phyloP scores from a whole-genome alignment of 2,888 invertebrate genomes.

The Ophion slaviceki region DNA sequence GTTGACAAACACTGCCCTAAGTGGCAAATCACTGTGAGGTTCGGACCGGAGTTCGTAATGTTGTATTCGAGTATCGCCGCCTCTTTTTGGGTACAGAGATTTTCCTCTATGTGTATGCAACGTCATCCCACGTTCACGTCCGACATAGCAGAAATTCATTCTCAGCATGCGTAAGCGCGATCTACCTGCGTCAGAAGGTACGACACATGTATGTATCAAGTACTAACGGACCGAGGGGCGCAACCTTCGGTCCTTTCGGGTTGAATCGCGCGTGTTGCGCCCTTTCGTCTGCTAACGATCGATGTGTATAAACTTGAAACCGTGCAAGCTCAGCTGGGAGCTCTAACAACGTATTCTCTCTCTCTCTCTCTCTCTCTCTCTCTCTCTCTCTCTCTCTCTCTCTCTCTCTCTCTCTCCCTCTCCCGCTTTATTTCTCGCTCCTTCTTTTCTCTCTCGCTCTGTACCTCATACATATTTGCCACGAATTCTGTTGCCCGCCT shows the following conservation, averaged over 20 bases:
- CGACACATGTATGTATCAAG: not conserved
- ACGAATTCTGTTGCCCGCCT: conserved; percentile 30
- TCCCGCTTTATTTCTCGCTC: not conserved
- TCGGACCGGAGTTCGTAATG: not conserved
- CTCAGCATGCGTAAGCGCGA: conserved; percentile 22
- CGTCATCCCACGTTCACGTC: conserved; percentile 5
- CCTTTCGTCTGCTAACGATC: conserved; percentile 1
- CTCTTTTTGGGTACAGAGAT: not conserved
- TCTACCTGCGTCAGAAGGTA: conserved; percentile 25
- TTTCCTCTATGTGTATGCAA: conserved; percentile 13
- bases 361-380: conserved; percentile 1
- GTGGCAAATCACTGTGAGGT: not conserved
- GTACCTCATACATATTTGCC: conserved; percentile 36
- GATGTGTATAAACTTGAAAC: conserved; percentile 19
- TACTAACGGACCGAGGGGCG: not conserved
- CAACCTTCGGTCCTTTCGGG: not conserved
- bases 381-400: not conserved
- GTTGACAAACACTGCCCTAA: too few relatives aligned
- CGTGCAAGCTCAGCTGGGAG: conserved; percentile 39
- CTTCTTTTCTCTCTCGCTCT: not conserved
- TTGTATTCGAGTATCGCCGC: not conserved
- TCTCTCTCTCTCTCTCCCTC: conserved; percentile 3
- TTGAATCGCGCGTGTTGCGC: conserved; percentile 4
- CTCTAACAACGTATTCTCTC: conserved; percentile 27
- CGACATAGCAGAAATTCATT: conserved; percentile 33